A percentile compares a stretch with the other conserved stretches of the same genome.
phyloP scores from a whole-genome alignment of 2,113 vertebrate species.

The Pollimyrus isidori region DNA sequence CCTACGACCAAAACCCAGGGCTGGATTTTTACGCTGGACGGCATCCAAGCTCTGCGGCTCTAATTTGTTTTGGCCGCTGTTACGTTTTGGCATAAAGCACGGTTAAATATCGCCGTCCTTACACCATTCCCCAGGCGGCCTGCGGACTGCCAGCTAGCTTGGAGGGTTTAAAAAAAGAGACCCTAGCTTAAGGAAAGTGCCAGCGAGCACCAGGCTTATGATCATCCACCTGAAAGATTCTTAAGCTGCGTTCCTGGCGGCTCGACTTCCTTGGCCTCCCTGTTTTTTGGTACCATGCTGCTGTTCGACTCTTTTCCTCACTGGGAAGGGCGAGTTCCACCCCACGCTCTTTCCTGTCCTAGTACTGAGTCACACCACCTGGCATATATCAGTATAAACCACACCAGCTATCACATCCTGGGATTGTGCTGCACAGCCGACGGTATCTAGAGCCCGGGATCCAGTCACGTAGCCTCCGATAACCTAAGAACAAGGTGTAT shows the following conservation, averaged over 20 bases:
- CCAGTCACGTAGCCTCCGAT: neutral
- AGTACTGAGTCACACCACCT: neutral
- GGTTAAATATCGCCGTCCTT: constrained; percentile 33
- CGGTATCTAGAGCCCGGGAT: neutral
- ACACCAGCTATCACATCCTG: neutral
- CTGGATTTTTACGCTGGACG: constrained; percentile 56
- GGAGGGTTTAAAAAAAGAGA: neutral
- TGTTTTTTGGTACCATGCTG: neutral
- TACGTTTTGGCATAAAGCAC: constrained; percentile 47
- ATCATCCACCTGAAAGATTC: constrained; percentile 9
- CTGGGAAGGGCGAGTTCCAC: neutral
- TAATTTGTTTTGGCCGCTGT: constrained; percentile 63
- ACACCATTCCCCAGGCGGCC: constrained; percentile 16
- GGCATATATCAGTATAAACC: neutral
- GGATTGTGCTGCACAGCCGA: neutral
- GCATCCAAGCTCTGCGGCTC: constrained; percentile 57
- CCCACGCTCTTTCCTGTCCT: neutral
- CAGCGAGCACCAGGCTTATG: neutral
- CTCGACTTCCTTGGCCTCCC: neutral
- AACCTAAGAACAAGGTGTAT: neutral
- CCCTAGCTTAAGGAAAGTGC: neutral
- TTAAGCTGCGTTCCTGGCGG: neutral
- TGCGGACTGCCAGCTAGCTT: constrained; percentile 13
- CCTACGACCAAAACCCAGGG: constrained; percentile 54
- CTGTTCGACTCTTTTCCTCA: neutral